phyloP scores from a whole-genome alignment of 2,797 vertebrate genomes.

The Remorina albescens region DNA sequence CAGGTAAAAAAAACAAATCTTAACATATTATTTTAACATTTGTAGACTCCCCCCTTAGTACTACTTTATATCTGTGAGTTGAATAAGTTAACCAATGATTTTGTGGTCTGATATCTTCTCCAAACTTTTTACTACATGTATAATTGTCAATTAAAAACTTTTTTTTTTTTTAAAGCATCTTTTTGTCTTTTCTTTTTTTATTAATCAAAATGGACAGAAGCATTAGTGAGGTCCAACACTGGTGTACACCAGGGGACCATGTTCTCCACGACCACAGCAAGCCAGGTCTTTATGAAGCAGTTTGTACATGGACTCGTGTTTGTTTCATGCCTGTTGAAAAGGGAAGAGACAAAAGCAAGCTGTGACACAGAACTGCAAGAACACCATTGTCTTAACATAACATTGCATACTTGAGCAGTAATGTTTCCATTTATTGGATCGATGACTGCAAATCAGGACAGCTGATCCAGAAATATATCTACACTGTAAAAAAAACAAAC shows the following conservation, averaged over 20 bases:
- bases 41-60: constrained; percentile 19
- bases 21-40: constrained; percentile 18
- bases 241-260: too few species aligned
- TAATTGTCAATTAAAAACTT: constrained; percentile 52
- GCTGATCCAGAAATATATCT: too few species aligned
- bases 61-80: constrained; percentile 27
- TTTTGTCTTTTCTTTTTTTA: background rate
- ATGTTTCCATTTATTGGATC: too few species aligned
- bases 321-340: too few species aligned
- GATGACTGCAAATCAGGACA: too few species aligned
- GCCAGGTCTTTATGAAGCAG: too few species aligned
- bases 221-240: background rate
- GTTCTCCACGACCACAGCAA: too few species aligned
- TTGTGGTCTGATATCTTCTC: constrained; percentile 24
- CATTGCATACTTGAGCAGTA: too few species aligned
- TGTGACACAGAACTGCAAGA: background rate
- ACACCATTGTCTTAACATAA: background rate
- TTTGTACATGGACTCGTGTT: too few species aligned
- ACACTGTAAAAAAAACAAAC: too few species aligned
- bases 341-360: background rate
- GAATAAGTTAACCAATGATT: constrained; percentile 26
- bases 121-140: constrained; percentile 42
- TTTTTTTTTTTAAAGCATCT: constrained; percentile 43
- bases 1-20: constrained; percentile 6
- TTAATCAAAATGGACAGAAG: background rate